Percentiles rank a stretch among this genome's conserved stretches.
Evolutionary conservation across 2,797 vertebrate species (phyloP).

Genomic region (Liasis olivaceus): DNA sequence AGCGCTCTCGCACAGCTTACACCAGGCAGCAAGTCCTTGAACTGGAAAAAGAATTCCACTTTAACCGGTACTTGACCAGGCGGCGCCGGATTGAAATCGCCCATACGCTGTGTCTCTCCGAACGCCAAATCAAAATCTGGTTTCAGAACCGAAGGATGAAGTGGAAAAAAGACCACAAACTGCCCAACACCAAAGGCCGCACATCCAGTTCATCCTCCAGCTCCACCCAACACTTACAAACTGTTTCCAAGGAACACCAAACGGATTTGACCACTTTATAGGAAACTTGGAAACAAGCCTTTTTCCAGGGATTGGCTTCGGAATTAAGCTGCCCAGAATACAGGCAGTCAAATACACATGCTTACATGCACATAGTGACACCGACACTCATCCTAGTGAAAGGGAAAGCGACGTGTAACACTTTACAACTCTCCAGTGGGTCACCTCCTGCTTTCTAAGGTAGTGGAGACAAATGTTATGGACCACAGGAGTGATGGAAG

Average conservation of each 20-base stretch:
- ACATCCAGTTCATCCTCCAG: conserved; percentile 82
- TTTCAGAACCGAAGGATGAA: conserved; percentile 99
- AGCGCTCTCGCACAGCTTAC: conserved; percentile 97
- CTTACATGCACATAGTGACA: neutral
- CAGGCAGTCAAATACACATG: too few relatives aligned
- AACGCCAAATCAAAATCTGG: conserved; percentile 99
- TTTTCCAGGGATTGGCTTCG: conserved; percentile 63
- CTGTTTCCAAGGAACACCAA: conserved; percentile 91
- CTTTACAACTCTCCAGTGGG: conserved; percentile 76
- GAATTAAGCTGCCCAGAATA: conserved; percentile 78
- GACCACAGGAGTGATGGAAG: conserved; percentile 78
- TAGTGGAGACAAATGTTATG: conserved; percentile 70
- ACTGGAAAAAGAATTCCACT: conserved; percentile 99
- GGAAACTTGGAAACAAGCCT: conserved; percentile 72
- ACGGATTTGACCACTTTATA: conserved; percentile 97
- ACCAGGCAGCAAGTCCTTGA: conserved; percentile 99
- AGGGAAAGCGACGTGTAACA: conserved; percentile 87
- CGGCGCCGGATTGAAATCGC: conserved; percentile 98
- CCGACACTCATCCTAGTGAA: conserved; percentile 63
- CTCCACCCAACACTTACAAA: conserved; percentile 85
- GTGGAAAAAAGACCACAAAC: conserved; percentile 99
- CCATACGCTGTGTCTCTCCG: conserved; percentile 95
- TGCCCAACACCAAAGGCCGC: conserved; percentile 98
- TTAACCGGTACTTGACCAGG: conserved; percentile 99
- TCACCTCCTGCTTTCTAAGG: conserved; percentile 73